Evolutionary conservation across 2,113 vertebrate genomes (phyloP), one percentile per base, ranked within the genome.

Genomic region (Colinus virginianus): DNA sequence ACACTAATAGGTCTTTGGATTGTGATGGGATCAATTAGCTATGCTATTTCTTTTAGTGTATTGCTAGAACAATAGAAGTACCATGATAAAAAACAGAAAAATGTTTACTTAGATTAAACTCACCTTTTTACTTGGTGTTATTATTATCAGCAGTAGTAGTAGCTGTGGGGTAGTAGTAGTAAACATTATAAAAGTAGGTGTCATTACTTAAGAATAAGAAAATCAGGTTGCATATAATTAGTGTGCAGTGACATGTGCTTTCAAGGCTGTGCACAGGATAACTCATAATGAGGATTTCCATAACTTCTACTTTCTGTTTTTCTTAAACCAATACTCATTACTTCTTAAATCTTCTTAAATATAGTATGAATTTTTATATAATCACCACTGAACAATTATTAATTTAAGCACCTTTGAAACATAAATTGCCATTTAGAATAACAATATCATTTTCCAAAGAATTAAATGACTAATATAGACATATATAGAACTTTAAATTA

Each of bases 321-420:
- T 87, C 48, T 71, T 76, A 87, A 91, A 78, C 16, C 46, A 86
- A 34, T 11, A 62, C 5, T 19, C 6, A 43, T 86, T 86, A 63
- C 43, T 74, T 79, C 55, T 58, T 49, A 61, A 34, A 66, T 87
- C 43, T 87, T 94, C 32, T 78, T 81, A 93, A 84, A 64, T 71
- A 74, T 13, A 62, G 30, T 21, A 30, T 78, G 77, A 71, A 55
- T 90, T 92, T 88, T 82, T 40, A 84, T 36, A 83, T 59, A 94
- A 86, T 92, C 42, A 92, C 61, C 91, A 88, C 30, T 53, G 79
- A 94, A 67, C 78, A 94, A 72, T 84, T 85, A 90, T 77, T 96
- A 82, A 81, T 87, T 83, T 91, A 96, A 90, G 63, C 17, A 93
- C 48, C 59, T 90, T 90, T 96, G 61, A 83, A 94, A 93, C 32